A percentile compares a stretch with the other conserved stretches of the same genome.
Evolutionary conservation across 2,113 vertebrate species (phyloP).

Genomic region (Raja brachyura): DNA sequence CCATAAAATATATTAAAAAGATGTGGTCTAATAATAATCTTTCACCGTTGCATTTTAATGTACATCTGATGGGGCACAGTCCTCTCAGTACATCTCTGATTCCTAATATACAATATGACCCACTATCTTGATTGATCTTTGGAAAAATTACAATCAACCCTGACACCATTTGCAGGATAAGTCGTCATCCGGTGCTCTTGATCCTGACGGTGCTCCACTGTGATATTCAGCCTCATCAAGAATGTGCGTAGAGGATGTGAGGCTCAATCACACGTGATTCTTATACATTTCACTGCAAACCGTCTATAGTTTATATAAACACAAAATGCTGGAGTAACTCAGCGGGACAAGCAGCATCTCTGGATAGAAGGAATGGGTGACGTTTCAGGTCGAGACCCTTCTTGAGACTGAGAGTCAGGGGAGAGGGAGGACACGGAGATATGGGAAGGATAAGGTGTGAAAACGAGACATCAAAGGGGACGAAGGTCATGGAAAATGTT

Average conservation of each 20-base stretch:
- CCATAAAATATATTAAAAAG: too few relatives aligned
- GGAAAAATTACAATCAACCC: not conserved
- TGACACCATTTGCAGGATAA: not conserved
- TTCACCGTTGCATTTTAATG: not conserved
- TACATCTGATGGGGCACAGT: not conserved
- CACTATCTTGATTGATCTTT: slow-evolving; percentile 23
- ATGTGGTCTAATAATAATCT: not conserved
- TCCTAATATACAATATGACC: slow-evolving; percentile 22
- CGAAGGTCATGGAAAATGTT: too few relatives aligned
- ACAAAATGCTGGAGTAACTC: too few relatives aligned
- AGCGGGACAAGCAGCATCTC: too few relatives aligned
- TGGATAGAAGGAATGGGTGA: too few relatives aligned
- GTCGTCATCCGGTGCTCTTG: not conserved
- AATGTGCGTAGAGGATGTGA: not conserved
- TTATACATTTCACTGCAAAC: not conserved
- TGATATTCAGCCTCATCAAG: not conserved
- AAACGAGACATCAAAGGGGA: too few relatives aligned
- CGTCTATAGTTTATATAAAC: not conserved
- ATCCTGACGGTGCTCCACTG: not conserved
- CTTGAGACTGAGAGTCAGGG: too few relatives aligned
- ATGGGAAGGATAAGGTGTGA: too few relatives aligned
- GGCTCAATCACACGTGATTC: not conserved
- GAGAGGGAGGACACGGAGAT: too few relatives aligned
- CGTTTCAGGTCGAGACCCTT: too few relatives aligned
- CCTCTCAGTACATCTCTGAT: not conserved